Percentiles rank a stretch among this genome's conserved stretches.
phyloP scores from a whole-genome alignment of 2,113 vertebrate species.

The Varanus salvator region DNA sequence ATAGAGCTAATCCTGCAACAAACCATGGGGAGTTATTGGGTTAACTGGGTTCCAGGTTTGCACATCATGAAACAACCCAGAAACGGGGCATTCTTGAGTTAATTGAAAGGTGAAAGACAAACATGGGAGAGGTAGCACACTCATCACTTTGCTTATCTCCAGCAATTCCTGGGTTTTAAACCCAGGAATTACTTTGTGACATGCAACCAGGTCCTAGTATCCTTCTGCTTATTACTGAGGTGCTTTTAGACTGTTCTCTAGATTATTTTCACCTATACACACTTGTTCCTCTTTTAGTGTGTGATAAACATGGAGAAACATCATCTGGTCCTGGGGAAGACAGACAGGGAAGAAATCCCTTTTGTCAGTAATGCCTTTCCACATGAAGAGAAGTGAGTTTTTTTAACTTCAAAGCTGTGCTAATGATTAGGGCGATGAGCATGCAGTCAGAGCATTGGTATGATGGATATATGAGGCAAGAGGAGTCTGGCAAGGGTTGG shows the following conservation, averaged over 20 bases:
- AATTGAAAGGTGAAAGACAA: no score
- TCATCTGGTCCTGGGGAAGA: constrained; percentile 83
- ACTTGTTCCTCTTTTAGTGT: constrained; percentile 77
- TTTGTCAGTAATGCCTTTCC: constrained; percentile 71
- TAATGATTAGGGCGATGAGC: background rate
- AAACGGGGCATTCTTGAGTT: no score
- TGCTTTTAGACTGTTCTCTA: background rate
- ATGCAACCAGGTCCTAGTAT: background rate
- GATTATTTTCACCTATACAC: constrained; percentile 31
- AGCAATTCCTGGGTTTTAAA: no score
- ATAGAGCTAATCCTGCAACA: no score
- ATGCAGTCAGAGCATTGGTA: background rate
- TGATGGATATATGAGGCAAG: background rate
- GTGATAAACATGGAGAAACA: constrained; percentile 89
- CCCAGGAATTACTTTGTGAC: background rate
- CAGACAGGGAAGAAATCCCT: constrained; percentile 82
- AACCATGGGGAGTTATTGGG: no score
- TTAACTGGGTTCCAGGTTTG: no score
- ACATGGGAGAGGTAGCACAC: no score
- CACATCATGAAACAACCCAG: no score
- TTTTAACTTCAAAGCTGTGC: background rate
- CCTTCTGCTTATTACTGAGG: background rate
- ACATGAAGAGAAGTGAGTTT: constrained; percentile 78
- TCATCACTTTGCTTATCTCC: no score
- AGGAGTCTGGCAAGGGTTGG: background rate